Percentiles rank a stretch among this genome's conserved stretches.
phyloP scores from a whole-genome alignment of 2,113 vertebrate species.

The Platysternon megacephalum region DNA sequence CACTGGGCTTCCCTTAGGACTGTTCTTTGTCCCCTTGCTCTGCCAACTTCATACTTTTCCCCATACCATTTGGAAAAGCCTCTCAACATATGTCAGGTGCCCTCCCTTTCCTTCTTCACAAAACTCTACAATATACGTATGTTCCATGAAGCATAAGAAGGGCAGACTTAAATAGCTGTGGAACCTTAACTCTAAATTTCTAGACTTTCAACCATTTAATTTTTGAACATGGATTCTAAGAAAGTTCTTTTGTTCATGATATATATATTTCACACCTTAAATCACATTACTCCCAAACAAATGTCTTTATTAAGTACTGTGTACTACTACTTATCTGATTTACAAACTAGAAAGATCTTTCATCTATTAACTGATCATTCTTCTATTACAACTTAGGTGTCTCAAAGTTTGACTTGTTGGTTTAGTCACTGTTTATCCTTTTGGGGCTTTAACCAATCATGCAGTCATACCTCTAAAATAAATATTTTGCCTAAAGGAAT shows the following conservation, averaged over 20 bases:
- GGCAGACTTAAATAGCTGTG: neutral
- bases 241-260: too few species aligned
- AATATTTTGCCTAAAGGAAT: neutral
- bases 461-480: neutral
- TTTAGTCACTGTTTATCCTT: neutral
- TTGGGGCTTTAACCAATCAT: neutral
- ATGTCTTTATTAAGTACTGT: neutral
- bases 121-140: too few species aligned
- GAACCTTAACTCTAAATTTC: neutral
- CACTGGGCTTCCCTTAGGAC: neutral
- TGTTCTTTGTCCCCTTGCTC: neutral
- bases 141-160: too few species aligned
- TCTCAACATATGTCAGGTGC: neutral
- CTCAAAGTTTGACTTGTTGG: neutral
- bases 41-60: neutral
- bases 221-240: neutral
- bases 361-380: fast-evolving
- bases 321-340: fast-evolving
- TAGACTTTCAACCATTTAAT: neutral
- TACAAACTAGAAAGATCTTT: too few species aligned
- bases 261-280: too few species aligned
- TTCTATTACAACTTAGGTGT: neutral
- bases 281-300: too few species aligned
- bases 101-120: too few species aligned
- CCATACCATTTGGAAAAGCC: neutral